Percentiles rank a stretch among this genome's conserved stretches.
Evolutionary conservation across 2,797 vertebrate genomes (phyloP).

Genomic region (Enteromius argenteus): DNA sequence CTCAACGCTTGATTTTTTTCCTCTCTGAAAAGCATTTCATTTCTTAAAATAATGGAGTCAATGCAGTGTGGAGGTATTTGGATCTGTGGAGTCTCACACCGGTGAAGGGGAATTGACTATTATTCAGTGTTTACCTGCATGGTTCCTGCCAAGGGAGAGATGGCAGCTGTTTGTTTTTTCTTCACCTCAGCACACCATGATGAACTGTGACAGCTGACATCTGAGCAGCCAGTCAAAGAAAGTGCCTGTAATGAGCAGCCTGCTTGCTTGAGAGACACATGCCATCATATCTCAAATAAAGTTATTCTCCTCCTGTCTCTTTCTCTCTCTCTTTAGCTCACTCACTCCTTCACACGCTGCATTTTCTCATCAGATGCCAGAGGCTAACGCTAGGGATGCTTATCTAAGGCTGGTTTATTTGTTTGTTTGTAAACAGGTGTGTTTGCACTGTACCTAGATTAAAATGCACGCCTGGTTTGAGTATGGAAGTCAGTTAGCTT

Average conservation of each 20-base stretch:
- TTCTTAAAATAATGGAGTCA: constrained; percentile 43
- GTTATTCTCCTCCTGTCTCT: constrained; percentile 66
- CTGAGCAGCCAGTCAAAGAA: constrained; percentile 78
- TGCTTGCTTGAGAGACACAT: constrained; percentile 78
- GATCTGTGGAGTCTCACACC: constrained; percentile 35
- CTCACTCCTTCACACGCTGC: background rate
- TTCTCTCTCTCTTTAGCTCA: constrained; percentile 30
- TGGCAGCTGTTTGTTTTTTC: constrained; percentile 76
- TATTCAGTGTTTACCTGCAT: constrained; percentile 68
- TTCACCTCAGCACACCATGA: constrained; percentile 72
- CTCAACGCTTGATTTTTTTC: constrained; percentile 16
- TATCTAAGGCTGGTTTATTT: constrained; percentile 63
- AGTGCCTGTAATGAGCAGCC: constrained; percentile 77
- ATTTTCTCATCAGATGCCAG: constrained; percentile 44
- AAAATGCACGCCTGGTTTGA: constrained; percentile 33
- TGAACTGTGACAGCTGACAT: constrained; percentile 80
- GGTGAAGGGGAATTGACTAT: constrained; percentile 51
- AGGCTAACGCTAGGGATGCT: constrained; percentile 62
- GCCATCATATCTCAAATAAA: constrained; percentile 78
- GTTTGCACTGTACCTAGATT: constrained; percentile 47
- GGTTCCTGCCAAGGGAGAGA: constrained; percentile 66
- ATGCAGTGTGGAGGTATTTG: constrained; percentile 41
- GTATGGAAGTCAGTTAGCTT: constrained; percentile 33
- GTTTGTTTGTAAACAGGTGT: constrained; percentile 59
- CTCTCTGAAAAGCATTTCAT: constrained; percentile 38